These are phyloP conservation scores for Pygmarrhopalites habei DNA, from an alignment of 1,140 invertebrate genomes.

Conservation along the genomic window DNA sequence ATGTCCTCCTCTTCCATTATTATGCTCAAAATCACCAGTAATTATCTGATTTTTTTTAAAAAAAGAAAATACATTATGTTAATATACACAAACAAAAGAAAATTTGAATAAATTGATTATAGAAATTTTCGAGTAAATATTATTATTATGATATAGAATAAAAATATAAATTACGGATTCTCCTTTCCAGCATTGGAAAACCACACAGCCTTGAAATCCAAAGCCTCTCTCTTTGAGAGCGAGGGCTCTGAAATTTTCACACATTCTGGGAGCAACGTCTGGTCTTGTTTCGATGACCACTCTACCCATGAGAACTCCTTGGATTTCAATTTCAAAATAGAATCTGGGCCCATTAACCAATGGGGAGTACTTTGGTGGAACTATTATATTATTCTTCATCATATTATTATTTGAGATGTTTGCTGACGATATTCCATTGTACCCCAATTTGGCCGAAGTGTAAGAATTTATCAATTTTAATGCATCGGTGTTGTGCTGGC, in stretches of 20 bases:
- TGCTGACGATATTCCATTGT: conserved; percentile 19
- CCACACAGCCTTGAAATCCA: conserved; percentile 67
- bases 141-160: no score
- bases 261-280: conserved; percentile 80
- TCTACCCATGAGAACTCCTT: conserved; percentile 60
- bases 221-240: conserved; percentile 70
- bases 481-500: conserved; percentile 26
- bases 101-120: no score
- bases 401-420: conserved; percentile 23
- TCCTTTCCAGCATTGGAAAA: conserved; percentile 74
- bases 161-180: conserved; percentile 63
- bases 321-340: conserved; percentile 62
- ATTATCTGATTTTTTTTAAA: no score
- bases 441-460: conserved; percentile 36
- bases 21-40: conserved; percentile 70
- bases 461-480: conserved; percentile 37
- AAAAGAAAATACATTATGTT: no score
- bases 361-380: conserved; percentile 35
- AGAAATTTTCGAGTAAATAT: no score
- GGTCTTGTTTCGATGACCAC: conserved; percentile 75
- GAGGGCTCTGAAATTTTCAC: conserved; percentile 76
- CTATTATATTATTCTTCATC: conserved; percentile 24
- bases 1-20: conserved; percentile 70
- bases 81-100: no score
- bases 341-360: conserved; percentile 52